phyloP scores from a whole-genome alignment of 2,888 invertebrate genomes.

The Empis livida region DNA sequence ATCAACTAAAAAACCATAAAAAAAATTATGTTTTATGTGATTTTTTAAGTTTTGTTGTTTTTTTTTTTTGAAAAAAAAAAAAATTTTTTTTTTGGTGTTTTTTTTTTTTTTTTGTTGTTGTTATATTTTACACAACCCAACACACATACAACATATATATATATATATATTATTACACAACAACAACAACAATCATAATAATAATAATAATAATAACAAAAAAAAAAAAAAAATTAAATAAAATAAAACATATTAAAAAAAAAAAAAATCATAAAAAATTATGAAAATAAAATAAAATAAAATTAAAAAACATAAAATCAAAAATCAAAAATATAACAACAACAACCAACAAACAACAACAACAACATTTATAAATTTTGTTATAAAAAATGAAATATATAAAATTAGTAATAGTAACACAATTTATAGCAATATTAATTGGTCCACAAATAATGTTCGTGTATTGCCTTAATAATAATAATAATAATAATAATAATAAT shows the following conservation, averaged over 20 bases:
- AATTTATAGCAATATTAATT: neutral
- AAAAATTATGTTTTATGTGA: too few relatives aligned
- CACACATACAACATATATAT: too few relatives aligned
- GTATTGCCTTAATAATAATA: neutral
- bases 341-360: neutral
- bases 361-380: neutral
- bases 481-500: neutral
- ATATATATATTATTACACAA: too few relatives aligned
- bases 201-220: neutral
- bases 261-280: neutral
- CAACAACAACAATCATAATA: constrained; percentile 1
- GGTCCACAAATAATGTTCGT: neutral
- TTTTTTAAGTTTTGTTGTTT: too few relatives aligned
- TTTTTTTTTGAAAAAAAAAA: too few relatives aligned
- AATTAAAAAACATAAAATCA: neutral
- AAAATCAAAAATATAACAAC: neutral
- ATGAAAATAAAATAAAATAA: neutral
- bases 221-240: neutral
- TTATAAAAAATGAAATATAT: neutral
- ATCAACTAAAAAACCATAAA: too few relatives aligned
- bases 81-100: too few relatives aligned
- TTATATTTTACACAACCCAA: too few relatives aligned
- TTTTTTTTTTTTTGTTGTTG: too few relatives aligned
- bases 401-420: neutral
- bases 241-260: neutral